Conservation (phyloP, 2,888 invertebrate species). For the Eumacrocentrus americanus region DNA sequence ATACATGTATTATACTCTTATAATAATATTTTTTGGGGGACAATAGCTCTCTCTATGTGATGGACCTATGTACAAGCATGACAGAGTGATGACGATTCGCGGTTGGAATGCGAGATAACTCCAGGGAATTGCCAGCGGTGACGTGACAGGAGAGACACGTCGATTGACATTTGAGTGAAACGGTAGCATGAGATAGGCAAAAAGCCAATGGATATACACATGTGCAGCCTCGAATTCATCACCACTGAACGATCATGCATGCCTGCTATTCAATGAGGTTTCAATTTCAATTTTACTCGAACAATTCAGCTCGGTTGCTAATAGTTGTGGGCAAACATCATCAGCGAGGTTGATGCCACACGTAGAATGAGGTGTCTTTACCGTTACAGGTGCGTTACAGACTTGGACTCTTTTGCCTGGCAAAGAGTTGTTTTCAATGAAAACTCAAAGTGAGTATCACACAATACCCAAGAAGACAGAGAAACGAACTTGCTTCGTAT, state of each 20-base stretch:
- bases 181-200: constrained; percentile 30
- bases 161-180: constrained; percentile 30
- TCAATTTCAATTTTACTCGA: background rate
- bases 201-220: constrained; percentile 7
- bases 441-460: constrained; percentile 14
- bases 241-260: background rate
- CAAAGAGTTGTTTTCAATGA: constrained; percentile 19
- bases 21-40: no score
- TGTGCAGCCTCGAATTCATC: background rate
- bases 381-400: background rate
- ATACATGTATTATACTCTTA: no score
- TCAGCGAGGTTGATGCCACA: background rate
- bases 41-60: no score
- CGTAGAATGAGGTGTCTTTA: background rate
- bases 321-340: background rate
- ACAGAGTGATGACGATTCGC: constrained; percentile 46
- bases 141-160: constrained; percentile 32
- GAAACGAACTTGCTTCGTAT: constrained; percentile 29
- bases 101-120: constrained; percentile 55
- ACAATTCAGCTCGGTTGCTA: background rate
- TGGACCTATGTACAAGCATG: no score
- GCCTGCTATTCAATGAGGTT: background rate
- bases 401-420: background rate
- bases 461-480: background rate
- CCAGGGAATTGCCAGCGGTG: constrained; percentile 42